These are phyloP conservation scores for Oncorhynchus clarkii DNA, from an alignment of 2,113 vertebrate species.

Conservation along the genomic window DNA sequence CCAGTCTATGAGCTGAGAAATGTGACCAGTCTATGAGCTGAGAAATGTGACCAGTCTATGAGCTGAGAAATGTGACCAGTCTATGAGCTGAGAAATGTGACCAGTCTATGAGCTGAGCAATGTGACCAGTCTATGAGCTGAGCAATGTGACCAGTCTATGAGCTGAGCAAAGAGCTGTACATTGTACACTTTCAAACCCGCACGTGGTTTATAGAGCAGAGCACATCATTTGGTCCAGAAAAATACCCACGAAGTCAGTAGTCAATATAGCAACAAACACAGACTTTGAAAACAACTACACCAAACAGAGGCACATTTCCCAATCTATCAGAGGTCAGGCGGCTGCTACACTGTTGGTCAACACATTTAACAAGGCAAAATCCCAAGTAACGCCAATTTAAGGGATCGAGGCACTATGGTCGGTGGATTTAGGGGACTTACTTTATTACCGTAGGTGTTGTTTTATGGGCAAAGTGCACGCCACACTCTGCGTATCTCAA, in stretches of 20 bases:
- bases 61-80: no score
- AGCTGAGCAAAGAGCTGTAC: no score
- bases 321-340: slow-evolving; percentile 57
- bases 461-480: slow-evolving; percentile 65
- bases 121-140: no score
- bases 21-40: no score
- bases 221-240: neutral
- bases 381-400: slow-evolving; percentile 40
- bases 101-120: no score
- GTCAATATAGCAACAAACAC: slow-evolving; percentile 58
- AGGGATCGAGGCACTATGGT: slow-evolving; percentile 41
- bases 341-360: slow-evolving; percentile 37
- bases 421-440: slow-evolving; percentile 64
- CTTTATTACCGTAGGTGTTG: slow-evolving; percentile 67
- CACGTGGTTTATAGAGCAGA: no score
- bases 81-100: no score
- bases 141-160: no score
- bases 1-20: no score
- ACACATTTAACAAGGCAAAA: slow-evolving; percentile 51
- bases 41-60: no score
- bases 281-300: slow-evolving; percentile 52
- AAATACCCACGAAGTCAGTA: slow-evolving; percentile 45
- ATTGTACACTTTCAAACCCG: no score
- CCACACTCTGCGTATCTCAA: slow-evolving; percentile 20
- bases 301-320: slow-evolving; percentile 37